Percentiles rank a stretch among this genome's conserved stretches.
Conservation (phyloP, 35 echinoderm and acorn worm species). For the Apostichopus californicus region DNA sequence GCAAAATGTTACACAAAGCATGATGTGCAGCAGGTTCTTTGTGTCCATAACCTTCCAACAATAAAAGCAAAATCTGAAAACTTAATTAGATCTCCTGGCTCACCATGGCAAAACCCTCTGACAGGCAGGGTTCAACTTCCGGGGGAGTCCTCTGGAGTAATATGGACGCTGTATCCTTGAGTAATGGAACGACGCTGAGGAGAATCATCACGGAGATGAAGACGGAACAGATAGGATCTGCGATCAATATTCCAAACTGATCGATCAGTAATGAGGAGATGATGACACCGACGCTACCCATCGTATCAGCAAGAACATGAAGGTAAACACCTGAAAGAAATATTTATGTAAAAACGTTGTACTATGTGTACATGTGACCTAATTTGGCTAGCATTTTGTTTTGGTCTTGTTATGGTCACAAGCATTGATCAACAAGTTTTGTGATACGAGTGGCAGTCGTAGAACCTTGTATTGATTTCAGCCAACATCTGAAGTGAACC, state of each 20-base stretch:
- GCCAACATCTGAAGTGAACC: no score
- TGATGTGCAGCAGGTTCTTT: no score
- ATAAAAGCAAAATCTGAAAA: no score
- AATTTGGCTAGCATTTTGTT: no score
- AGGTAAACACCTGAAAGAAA: constrained; percentile 79
- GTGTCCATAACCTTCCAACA: no score
- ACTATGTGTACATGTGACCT: no score
- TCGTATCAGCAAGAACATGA: constrained; percentile 93
- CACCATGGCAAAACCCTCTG: constrained; percentile 87
- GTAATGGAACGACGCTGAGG: constrained; percentile 84
- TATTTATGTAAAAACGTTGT: no score
- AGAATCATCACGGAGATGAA: constrained; percentile 96
- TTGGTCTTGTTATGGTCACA: no score
- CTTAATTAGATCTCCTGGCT: neutral
- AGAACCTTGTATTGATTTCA: no score
- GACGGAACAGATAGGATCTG: constrained; percentile 94
- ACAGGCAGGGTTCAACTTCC: constrained; percentile 73
- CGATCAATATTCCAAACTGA: constrained; percentile 94
- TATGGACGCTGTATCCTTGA: constrained; percentile 84
- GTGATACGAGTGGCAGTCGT: no score
- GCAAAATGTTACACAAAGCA: no score
- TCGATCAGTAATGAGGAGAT: constrained; percentile 92
- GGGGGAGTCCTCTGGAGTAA: constrained; percentile 89
- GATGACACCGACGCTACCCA: constrained; percentile 97
- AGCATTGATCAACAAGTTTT: no score